phyloP scores from a whole-genome alignment of 2,888 invertebrate species.

The Cerastis rubricosa region DNA sequence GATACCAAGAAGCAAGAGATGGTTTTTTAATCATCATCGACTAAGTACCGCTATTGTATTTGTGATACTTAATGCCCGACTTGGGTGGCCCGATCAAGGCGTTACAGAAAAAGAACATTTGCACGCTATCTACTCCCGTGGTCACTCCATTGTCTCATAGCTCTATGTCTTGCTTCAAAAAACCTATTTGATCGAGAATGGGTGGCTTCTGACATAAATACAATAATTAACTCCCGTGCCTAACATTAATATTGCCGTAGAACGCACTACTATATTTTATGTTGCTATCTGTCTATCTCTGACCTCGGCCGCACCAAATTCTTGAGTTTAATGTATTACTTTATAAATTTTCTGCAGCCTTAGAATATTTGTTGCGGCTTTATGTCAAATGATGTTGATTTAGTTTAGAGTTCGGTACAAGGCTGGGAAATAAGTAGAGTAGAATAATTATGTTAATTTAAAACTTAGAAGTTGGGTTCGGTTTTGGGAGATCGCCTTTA shows the following conservation, averaged over 20 bases:
- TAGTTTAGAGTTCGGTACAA: conserved; percentile 17
- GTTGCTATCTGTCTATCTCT: conserved; percentile 62
- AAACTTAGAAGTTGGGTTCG: not conserved
- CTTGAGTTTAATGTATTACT: conserved; percentile 56
- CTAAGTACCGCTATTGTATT: not conserved
- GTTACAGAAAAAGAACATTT: not conserved
- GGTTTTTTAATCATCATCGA: not conserved
- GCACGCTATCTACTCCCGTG: not conserved
- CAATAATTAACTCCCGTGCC: conserved; percentile 48
- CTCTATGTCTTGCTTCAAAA: conserved; percentile 32
- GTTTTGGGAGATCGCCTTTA: too few species aligned
- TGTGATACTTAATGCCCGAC: not conserved
- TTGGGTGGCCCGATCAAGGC: not conserved
- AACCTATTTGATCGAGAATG: conserved; percentile 50
- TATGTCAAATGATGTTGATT: conserved; percentile 53
- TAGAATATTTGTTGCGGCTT: conserved; percentile 47
- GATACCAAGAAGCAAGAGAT: not conserved
- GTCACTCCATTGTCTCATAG: not conserved
- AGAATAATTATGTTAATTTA: conserved; percentile 11
- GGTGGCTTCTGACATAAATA: conserved; percentile 54
- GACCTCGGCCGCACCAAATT: conserved; percentile 64
- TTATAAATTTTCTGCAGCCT: conserved; percentile 40
- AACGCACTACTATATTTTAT: conserved; percentile 45
- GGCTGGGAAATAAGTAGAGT: conserved; percentile 19
- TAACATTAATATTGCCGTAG: conserved; percentile 45